Evolutionary conservation across 92 coral and sea anemone genomes (phyloP), one percentile per base, ranked within the genome.

Genomic region (Galaxea fascicularis): DNA sequence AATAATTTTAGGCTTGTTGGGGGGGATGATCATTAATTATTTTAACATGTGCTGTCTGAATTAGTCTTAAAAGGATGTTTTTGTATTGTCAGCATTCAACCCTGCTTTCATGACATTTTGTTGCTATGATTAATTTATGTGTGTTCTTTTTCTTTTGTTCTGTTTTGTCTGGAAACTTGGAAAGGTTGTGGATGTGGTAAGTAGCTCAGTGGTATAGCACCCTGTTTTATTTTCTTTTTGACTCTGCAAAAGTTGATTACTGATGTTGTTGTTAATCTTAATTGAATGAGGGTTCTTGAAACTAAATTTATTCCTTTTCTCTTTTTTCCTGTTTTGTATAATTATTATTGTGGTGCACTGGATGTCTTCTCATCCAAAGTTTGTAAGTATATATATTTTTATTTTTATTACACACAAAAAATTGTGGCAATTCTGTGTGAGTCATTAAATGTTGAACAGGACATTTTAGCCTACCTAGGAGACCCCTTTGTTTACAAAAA

Each of bases 161-260:
- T 13, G 60, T 44, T 78, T n/a, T 64, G 10, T 27, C 16, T 54
- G 24, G 10, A 22, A 60, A 30, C 22, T 41, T 56, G 65, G 16
- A 63, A 78, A 90, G 93, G 77, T 90, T 71, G 93, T 90, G 84
- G 90, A 86, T 76, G 89, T 89, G 92, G 89, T 84, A 73, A 89
- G 88, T 72, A 9, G n/a, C 62, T 16, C 16, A 16, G 17, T 10
- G 13, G 18, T 56, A 17, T 56, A 0, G 24, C 7, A 16, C 21
- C 17, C 62, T 56, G 3, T 20, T 15, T 56, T 2, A 16, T 29
- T 13, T 60, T 22, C 30, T 4, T 60, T 60, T 60, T 66, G 71
- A 56, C 39, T 27, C 9, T 13, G 44, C 27, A 31, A 65, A 27
- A 65, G 70, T 10, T 4, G 30, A 10, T 62, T 11, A 49, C 17